These are phyloP conservation scores for Saxidomus purpurata DNA, from an alignment of 1,140 invertebrate species.

Conservation along the genomic window DNA sequence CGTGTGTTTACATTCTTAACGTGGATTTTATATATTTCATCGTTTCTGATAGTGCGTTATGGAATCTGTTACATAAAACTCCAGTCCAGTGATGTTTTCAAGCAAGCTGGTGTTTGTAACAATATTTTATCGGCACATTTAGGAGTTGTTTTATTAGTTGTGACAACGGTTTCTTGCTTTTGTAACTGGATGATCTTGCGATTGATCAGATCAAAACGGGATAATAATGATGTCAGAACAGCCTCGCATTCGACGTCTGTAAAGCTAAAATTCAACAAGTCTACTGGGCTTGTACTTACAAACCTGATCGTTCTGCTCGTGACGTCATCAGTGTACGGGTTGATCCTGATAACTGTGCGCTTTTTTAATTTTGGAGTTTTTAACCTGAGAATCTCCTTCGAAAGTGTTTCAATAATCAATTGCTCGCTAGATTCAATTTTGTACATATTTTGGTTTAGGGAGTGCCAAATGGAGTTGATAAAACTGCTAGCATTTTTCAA, in stretches of 20 bases:
- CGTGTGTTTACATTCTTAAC: not conserved
- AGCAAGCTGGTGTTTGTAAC: conserved; percentile 6
- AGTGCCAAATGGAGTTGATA: not conserved
- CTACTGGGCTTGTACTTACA: not conserved
- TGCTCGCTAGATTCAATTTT: not conserved
- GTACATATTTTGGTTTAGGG: not conserved
- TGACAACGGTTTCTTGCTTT: not conserved
- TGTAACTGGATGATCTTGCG: not conserved
- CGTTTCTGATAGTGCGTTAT: not conserved
- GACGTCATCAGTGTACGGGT: not conserved
- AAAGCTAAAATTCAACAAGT: not conserved
- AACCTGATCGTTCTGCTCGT: not conserved
- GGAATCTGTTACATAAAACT: not conserved
- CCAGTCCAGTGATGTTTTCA: not conserved
- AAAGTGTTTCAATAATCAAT: not conserved
- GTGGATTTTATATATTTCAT: not conserved
- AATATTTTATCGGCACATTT: not conserved
- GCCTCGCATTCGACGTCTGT: not conserved
- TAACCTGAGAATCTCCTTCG: not conserved
- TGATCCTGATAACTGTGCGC: not conserved
- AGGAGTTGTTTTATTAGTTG: not conserved
- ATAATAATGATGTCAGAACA: not conserved
- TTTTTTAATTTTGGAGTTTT: not conserved
- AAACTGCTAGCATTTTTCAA: not conserved
- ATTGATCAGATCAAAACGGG: not conserved